Evolutionary conservation across 2,888 invertebrate genomes (phyloP).

Genomic region (Glomeris marginata): DNA sequence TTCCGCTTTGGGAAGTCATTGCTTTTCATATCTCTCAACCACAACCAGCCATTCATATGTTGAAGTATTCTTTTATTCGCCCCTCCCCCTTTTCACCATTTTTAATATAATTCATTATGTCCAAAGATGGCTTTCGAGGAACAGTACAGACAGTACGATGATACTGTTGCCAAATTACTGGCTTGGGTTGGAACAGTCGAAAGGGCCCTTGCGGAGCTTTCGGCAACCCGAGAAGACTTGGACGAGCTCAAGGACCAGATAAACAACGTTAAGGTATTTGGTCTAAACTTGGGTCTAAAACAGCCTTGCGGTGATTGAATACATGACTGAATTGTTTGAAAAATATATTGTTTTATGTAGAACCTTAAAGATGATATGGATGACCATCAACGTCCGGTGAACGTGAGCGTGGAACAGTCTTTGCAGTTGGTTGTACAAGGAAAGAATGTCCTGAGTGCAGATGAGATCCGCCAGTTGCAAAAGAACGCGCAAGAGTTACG

Average conservation of each 20-base stretch:
- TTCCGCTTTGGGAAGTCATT: no score
- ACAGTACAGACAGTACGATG: conserved; percentile 81
- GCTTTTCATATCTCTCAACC: not conserved
- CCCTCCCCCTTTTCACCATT: not conserved
- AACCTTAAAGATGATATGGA: conserved; percentile 81
- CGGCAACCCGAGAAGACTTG: conserved; percentile 69
- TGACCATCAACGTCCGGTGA: conserved; percentile 64
- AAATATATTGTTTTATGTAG: conserved; percentile 35
- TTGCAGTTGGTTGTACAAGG: conserved; percentile 78
- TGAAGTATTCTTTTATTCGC: not conserved
- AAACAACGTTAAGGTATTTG: conserved; percentile 60
- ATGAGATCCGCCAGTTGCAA: conserved; percentile 75
- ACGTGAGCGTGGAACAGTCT: conserved; percentile 74
- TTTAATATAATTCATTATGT: not conserved
- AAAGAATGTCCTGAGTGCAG: conserved; percentile 78
- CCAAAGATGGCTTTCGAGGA: conserved; percentile 83
- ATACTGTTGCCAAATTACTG: conserved; percentile 63
- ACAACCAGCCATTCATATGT: not conserved
- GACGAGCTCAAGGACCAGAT: conserved; percentile 79
- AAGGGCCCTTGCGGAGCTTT: conserved; percentile 65
- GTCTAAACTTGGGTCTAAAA: no score
- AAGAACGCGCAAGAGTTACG: conserved; percentile 71
- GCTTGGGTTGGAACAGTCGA: conserved; percentile 78
- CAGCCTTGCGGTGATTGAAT: conserved; percentile 1
- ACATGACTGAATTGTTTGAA: no score